Base-by-base conservation (phyloP, 2,113 vertebrate species). In the Turnix velox region DNA sequence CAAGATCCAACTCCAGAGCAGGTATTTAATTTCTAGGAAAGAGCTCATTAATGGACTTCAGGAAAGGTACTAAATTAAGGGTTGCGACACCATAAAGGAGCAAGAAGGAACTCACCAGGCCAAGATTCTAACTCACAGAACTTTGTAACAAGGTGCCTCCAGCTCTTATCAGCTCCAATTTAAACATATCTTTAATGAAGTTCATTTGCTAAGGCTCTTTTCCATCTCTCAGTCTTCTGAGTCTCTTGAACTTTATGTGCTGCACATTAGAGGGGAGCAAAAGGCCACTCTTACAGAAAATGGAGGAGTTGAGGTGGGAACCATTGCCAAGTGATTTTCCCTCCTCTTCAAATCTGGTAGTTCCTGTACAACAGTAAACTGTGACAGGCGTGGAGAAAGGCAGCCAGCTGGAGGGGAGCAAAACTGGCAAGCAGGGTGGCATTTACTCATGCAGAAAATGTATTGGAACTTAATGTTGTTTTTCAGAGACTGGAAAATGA, bases 401-500 rank as follows among this genome's bases (percentile, higher is more conserved):
- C 0, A 3, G 61, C 73, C 95, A 95, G 93, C 86, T 94, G 95
- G 90, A 96, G 87, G 49, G 62, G 57, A 90, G n/a, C 68, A 88
- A 75, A 96, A 75, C 90, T 92, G 83, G 72, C 90, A 88, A 87
- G 35, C 4, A 1, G 37, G 24, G 37, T 73, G 72, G 75, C 79
- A 83, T 94, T 85, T 93, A 67, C 77, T 87, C 76, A 81, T 57
- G 73, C 40, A 54, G 79, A 87, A 92, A 96, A 88, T 90, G 62
- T 28, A 93, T 35, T 84, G 48, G 88, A 90, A 94, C 75, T 92
- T 74, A 52, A 71, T 55, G 79, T 67, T 94, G 58, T 54, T 92
- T 94, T 80, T 81, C 68, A 88, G 55, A 94, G 76, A 72, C 79
- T 90, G 62, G 13, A 86, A 92, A 90, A 88, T 81, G 48, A 48